Conservation (phyloP, 2,113 vertebrate genomes). For the Fulmarus glacialis region DNA sequence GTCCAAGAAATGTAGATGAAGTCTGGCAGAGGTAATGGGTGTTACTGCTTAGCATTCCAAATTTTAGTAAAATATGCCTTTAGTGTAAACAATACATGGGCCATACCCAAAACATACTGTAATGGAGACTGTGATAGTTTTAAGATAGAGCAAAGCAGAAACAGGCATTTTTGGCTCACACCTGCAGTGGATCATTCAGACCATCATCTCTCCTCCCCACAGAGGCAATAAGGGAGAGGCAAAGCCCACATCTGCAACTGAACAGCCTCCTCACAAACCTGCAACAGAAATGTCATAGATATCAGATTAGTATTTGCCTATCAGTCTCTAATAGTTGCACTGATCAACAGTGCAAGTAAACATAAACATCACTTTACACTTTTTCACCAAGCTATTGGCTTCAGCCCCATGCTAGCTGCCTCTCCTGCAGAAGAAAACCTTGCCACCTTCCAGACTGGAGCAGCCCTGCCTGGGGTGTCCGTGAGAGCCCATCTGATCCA, state of each 20-base stretch:
- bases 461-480: neutral
- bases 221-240: neutral
- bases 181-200: neutral
- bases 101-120: neutral
- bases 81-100: neutral
- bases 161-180: neutral
- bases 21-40: neutral
- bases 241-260: neutral
- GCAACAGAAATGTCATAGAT: fast-evolving
- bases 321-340: neutral
- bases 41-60: neutral
- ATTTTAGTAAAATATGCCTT: neutral
- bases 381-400: neutral
- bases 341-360: neutral
- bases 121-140: neutral
- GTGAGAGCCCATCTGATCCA: neutral
- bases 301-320: neutral
- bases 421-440: neutral
- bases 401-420: neutral
- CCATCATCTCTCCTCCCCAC: neutral
- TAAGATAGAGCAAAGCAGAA: neutral
- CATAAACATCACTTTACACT: neutral
- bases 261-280: neutral
- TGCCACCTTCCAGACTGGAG: neutral
- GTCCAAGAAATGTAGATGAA: neutral